Base-by-base conservation (phyloP, 2,888 invertebrate genomes). In the Chloroclystis v-ata region DNA sequence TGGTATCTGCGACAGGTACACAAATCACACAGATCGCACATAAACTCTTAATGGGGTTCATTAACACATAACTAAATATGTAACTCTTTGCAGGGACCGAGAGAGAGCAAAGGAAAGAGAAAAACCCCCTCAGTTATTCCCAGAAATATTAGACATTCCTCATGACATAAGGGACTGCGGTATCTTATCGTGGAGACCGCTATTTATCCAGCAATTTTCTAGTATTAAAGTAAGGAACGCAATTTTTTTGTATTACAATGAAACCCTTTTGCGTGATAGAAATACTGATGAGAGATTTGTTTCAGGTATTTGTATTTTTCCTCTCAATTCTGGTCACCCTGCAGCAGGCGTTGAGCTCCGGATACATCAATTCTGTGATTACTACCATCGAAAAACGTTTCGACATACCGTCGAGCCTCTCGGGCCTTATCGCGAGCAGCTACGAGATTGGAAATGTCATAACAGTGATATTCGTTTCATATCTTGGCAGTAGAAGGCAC, bases 391-490 rank as follows among this genome's bases (percentile, higher is more conserved):
- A 98, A 88, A 97, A 97, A 82, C 93, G 97, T 57, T 95, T 95
- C 73, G 97, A 97, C 82, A 96, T 97, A 72, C 97, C 97, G 52
- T 97, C 97, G 75, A 95, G 95, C 75, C 93, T 96, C 59, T 96
- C 97, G 40, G 97, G 97, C 47, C 91, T 97, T 64, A 95, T 97
- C 60, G 97, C 97, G 47, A 97, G 97, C 67, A 96, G 96, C 66
- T 97, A 97, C 79, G 97, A 97, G 89, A 95, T 96, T 70, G 97
- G 97, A 69, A 97, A 97, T 83, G 95, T 97, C 63, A 94, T 97
- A 72, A 96, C 97, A 28, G 97, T 97, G 67, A 95, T 98, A 75
- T 97, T 97, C 82, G 97, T 98, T 64, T 96, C 96, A 72, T 98
- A 97, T 78, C 92, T 97, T 69, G 97, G 97, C 59, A 96, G 96